Evolutionary conservation across 1,140 invertebrate genomes (phyloP), one percentile per base, ranked within the genome.

Genomic region (Trichonephila clavipes): DNA sequence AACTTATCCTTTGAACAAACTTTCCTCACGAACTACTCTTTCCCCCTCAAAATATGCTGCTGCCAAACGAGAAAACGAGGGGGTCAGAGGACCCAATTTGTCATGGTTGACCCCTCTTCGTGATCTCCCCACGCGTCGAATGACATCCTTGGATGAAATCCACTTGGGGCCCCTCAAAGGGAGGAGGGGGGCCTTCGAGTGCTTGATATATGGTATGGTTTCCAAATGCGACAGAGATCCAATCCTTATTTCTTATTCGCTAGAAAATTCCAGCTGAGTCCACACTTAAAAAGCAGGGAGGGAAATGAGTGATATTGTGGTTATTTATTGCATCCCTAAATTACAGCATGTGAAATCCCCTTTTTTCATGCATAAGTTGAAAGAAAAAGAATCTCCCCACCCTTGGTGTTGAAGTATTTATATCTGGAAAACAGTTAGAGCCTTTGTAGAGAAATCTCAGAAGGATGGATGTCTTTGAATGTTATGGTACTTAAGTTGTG

Each of bases 311-410:
- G 86, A n/a, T 88, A 34, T 66, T 88, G 83, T 59, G 28, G 86
- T 88, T 64, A 88, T 88, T 88, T 88, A 88, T 88, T 88, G 86
- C 86, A 66, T 28, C 86, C 34, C 86, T 88, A 88, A 88, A 64
- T 64, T 66, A 66, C 86, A 40, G 14, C 58, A 59, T 59, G 51
- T 51, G 58, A 24, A 61, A 85, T 61, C 21, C 51, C 51, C 18
- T 81, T 34, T 40, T 85, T 85, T 85, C 14, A 61, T 40, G 72
- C 28, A 34, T 40, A 40, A 14, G 72, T 18, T 24, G 51, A 85
- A 28, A 5, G 83, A 21, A n/a, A 85, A 85, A 85, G 24, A 85
- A 85, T 24, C 21, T 16, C 14, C n/a, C 72, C 72, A 77, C 44
- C 83, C 58, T n/a, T 14, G 10, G 83, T 61, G 83, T 14, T 61